Conservation (phyloP, 2,888 invertebrate genomes). For the Coelogynopora nodosa region DNA sequence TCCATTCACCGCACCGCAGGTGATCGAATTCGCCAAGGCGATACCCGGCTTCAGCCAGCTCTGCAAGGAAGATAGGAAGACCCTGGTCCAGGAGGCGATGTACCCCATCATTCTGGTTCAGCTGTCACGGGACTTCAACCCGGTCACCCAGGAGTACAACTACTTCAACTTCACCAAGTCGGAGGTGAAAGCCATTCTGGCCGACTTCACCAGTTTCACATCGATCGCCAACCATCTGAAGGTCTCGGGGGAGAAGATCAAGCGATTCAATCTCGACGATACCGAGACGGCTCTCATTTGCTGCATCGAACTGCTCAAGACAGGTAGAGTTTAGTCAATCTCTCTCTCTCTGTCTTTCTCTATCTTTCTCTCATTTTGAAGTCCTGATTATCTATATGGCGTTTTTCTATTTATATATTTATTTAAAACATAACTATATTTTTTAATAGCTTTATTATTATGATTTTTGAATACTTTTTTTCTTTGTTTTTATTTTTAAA, state of each 20-base stretch:
- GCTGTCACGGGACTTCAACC: conserved; percentile 40
- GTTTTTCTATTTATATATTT: too few species aligned
- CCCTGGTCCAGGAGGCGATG: conserved; percentile 42
- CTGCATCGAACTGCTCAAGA: conserved; percentile 38
- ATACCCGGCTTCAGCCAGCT: conserved; percentile 34
- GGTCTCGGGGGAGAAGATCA: conserved; percentile 37
- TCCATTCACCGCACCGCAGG: background rate
- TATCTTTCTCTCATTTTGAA: too few species aligned
- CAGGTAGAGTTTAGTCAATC: conserved; percentile 32
- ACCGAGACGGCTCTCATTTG: conserved; percentile 36
- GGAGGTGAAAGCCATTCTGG: conserved; percentile 36
- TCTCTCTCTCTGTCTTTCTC: too few species aligned
- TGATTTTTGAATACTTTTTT: too few species aligned
- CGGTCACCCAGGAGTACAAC: conserved; percentile 42
- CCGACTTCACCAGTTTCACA: conserved; percentile 26
- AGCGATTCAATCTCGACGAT: conserved; percentile 34
- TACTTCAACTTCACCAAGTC: conserved; percentile 42
- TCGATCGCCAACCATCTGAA: conserved; percentile 35
- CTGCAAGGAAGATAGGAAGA: conserved; percentile 37
- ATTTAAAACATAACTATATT: too few species aligned
- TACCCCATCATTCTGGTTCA: conserved; percentile 43
- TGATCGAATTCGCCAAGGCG: conserved; percentile 39
- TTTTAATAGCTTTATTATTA: too few species aligned
- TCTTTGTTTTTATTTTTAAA: too few species aligned
- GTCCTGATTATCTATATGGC: too few species aligned